Evolutionary conservation across 1,140 invertebrate species (phyloP), one percentile per base, ranked within the genome.

Genomic region (Palaemon carinicauda): DNA sequence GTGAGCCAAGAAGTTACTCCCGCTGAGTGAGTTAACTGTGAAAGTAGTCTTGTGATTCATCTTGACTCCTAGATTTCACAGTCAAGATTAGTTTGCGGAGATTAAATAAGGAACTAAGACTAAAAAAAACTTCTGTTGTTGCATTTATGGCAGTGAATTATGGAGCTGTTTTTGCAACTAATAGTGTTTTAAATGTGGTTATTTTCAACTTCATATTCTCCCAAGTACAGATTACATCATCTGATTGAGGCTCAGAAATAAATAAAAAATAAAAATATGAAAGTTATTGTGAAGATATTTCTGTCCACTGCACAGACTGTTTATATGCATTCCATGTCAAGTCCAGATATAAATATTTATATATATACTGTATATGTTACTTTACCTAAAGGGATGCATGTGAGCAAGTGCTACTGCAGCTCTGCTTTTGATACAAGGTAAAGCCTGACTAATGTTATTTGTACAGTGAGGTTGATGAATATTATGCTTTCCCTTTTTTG

Each of bases 361-460:
- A 41, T 41, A 41, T 41, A 41, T 41, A 41, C 41, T 41, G 41
- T 41, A 41, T 71, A 29, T 71, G 60, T 54, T 69, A 60, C 50
- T 31, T 81, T 81, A 41, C 50, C 80, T 51, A 21, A 7, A n/a
- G 60, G 69, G 71, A 82, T 82, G 80, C 80, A 82, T 82, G 65
- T 82, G 24, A 73, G 53, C 80, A 74, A 73, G 65, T 53, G 65
- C 24, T 15, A 73, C 10, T 71, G 80, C 80, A 82, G 24, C 65
- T 71, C 65, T 71, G 69, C 80, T 82, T 82, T 82, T 82, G 80
- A 82, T 82, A 82, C 69, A 82, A 73, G 80, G 80, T 82, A 82
- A 82, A 74, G 24, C 74, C 73, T 75, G 15, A 50, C 33, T 29
- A 75, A 75, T 75, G 51, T 33, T 75, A 21, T 51, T 21, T 79